Evolutionary conservation across 2,797 vertebrate genomes (phyloP).

Genomic region (Ispidina lecontei): DNA sequence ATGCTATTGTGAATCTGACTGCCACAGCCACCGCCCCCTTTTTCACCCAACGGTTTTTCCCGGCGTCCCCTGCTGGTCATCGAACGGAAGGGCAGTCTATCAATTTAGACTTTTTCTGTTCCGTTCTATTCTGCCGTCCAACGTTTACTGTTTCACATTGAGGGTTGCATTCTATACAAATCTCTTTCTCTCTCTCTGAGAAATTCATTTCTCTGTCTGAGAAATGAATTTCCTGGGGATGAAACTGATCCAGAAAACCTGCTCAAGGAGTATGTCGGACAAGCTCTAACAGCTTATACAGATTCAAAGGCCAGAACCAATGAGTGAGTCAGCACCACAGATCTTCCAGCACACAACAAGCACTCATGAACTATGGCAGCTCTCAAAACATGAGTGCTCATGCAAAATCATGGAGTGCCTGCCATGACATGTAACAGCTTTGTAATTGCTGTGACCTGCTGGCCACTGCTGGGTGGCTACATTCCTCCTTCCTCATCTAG

Average conservation of each 20-base stretch:
- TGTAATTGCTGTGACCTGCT: neutral
- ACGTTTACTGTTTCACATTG: no score
- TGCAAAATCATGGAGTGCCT: neutral
- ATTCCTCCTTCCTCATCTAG: neutral
- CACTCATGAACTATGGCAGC: neutral
- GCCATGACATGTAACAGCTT: fast-evolving
- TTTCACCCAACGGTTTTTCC: no score
- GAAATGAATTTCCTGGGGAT: neutral
- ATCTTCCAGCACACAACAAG: neutral
- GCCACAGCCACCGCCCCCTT: no score
- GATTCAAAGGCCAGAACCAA: neutral
- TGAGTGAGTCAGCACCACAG: neutral
- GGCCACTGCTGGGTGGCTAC: neutral
- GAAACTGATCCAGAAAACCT: neutral
- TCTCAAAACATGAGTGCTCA: neutral
- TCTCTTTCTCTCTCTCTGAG: no score
- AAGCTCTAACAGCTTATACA: neutral
- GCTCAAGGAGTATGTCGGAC: neutral
- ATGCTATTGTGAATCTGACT: no score
- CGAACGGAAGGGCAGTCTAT: no score
- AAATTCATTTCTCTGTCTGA: no score
- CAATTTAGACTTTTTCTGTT: no score
- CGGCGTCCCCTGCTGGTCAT: no score
- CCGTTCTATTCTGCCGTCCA: no score
- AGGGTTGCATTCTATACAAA: no score